phyloP scores from a whole-genome alignment of 2,888 invertebrate species.

The Thereva nobilitata region DNA sequence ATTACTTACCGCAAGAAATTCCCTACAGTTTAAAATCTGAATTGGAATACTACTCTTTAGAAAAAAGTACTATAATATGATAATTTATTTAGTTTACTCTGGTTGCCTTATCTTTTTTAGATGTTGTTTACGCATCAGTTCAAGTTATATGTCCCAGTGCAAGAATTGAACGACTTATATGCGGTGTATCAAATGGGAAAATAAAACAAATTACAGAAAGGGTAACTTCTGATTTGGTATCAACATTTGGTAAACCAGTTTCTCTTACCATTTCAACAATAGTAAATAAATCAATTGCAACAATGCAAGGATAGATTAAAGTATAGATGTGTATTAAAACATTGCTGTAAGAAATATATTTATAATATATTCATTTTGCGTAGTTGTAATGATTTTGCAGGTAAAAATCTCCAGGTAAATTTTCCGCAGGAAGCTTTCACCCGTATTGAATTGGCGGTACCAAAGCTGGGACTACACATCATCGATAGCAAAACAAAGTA shows the following conservation, averaged over 20 bases:
- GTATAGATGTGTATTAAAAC: constrained; percentile 1
- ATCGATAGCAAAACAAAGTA: no score
- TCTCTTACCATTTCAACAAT: constrained; percentile 54
- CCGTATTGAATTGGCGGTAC: no score
- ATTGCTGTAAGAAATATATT: background rate
- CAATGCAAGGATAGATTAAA: background rate
- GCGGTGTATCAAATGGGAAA: constrained; percentile 70
- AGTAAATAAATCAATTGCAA: constrained; percentile 37
- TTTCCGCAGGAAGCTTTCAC: no score
- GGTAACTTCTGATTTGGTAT: constrained; percentile 66
- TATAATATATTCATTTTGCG: no score
- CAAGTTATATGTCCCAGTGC: constrained; percentile 66
- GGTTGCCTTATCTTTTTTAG: constrained; percentile 51
- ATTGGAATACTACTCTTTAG: constrained; percentile 69
- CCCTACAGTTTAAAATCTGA: constrained; percentile 75
- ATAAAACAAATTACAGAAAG: constrained; percentile 72
- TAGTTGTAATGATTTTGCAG: no score
- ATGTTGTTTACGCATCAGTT: constrained; percentile 63
- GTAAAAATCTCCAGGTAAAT: no score
- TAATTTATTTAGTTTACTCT: background rate
- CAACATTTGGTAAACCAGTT: constrained; percentile 66
- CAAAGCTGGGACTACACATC: no score
- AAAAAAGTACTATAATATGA: constrained; percentile 43
- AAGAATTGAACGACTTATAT: constrained; percentile 67
- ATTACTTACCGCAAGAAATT: constrained; percentile 81